Base-by-base conservation (phyloP, 1,140 invertebrate species). In the Teleogryllus occipitalis region DNA sequence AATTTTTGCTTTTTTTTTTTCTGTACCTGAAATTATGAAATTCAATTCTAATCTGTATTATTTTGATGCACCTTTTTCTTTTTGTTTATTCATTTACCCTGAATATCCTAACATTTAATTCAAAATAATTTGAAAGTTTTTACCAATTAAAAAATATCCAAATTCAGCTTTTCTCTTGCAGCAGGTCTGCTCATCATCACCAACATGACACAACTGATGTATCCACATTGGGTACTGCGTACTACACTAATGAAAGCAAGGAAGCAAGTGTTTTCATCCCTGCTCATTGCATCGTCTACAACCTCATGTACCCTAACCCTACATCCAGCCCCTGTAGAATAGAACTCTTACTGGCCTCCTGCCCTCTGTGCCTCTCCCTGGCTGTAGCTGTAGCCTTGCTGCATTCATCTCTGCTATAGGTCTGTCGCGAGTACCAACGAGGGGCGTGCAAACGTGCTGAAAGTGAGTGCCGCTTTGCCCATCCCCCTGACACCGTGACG, bases 381-480 rank as follows among this genome's bases (percentile, higher is more conserved):
- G 83, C 82, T 47, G 81, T 80, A 81, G 49, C 81, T 83, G 80
- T 81, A 80, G 79, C 80, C 79, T 76, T 80, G 81, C 80, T 82
- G 78, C 78, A 78, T 82, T 80, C 78, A 86, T 87, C 87, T 87
- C 86, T 87, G 86, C 87, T 89, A 88, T 93, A 98, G 96, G 96
- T 98, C 91, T 98, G 96, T 94, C 95, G 96, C 90, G 96, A 98
- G 92, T 98, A 94, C 93, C 95, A 97, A 92, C 95, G 96, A 88
- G 96, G 96, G 90, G 94, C 94, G 90, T 98, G 97, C 92, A 96
- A 96, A 91, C 94, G 96, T 88, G 92, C 95, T 86, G 95, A 97
- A 90, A 92, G 92, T 86, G 96, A 98, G 91, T 98, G 97, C 93
- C 95, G 96, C 90, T 97, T 96, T 92, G 96, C 97, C 89, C 97